These are phyloP conservation scores for Edolisoma coerulescens DNA, from an alignment of 2,113 vertebrate genomes.

Conservation along the genomic window DNA sequence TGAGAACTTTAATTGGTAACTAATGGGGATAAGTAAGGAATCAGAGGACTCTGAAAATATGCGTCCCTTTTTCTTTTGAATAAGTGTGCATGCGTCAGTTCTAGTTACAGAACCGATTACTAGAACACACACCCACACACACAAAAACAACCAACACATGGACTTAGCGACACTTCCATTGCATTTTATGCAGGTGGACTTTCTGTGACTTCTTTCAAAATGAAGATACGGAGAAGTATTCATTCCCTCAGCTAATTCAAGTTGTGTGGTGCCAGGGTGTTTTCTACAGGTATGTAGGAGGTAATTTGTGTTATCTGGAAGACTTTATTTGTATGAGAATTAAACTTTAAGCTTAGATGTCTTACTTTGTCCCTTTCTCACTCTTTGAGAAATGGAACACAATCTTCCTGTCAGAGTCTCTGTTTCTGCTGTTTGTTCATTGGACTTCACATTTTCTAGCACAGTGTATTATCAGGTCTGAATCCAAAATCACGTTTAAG, in stretches of 20 bases:
- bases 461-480: background rate
- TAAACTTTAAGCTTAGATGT: background rate
- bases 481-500: background rate
- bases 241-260: constrained; percentile 76
- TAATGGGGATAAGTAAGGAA: background rate
- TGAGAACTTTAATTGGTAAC: background rate
- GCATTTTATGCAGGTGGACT: constrained; percentile 76
- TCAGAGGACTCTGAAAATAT: background rate
- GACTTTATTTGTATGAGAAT: background rate
- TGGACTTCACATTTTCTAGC: background rate
- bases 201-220: constrained; percentile 64
- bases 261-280: constrained; percentile 82
- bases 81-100: background rate
- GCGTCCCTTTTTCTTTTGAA: background rate
- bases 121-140: background rate
- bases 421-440: background rate
- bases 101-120: background rate
- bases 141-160: background rate
- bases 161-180: background rate
- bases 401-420: background rate
- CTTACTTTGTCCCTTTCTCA: background rate
- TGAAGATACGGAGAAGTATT: constrained; percentile 35
- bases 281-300: constrained; percentile 77
- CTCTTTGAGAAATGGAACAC: background rate
- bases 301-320: background rate